A percentile compares a stretch with the other conserved stretches of the same genome.
Conservation (phyloP, 2,113 vertebrate genomes). For the Erpornis zantholeuca region DNA sequence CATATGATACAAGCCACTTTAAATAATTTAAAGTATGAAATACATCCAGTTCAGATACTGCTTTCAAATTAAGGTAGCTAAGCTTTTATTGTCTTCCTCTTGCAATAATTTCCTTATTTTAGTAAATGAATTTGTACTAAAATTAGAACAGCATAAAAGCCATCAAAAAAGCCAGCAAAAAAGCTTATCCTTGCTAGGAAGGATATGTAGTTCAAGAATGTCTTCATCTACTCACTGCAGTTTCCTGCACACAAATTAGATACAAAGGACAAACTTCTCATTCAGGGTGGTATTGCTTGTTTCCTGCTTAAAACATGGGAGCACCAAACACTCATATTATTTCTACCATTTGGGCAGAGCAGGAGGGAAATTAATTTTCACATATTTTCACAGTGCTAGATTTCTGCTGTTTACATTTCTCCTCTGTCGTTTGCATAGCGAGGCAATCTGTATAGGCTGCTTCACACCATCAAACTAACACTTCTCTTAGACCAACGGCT, state of each 20-base stretch:
- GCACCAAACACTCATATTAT: not conserved
- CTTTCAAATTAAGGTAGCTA: not conserved
- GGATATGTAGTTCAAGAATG: not conserved
- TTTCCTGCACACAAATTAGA: not conserved
- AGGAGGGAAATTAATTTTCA: not conserved
- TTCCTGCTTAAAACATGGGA: not conserved
- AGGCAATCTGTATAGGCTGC: not conserved
- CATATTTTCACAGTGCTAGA: not conserved
- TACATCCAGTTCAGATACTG: not conserved
- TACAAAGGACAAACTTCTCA: not conserved
- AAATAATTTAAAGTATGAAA: not conserved
- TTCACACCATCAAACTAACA: not conserved
- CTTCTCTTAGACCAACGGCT: not conserved
- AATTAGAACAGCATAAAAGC: not conserved
- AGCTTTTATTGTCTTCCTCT: not conserved
- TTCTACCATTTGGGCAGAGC: not conserved
- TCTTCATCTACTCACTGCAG: not conserved
- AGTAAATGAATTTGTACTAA: not conserved
- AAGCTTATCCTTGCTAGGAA: too few species aligned
- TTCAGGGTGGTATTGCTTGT: not conserved
- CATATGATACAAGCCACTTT: not conserved
- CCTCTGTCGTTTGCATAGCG: not conserved
- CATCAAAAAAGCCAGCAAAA: too few species aligned
- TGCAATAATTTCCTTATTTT: not conserved
- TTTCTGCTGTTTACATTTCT: not conserved